These are phyloP conservation scores for Lepidochrysops patricia DNA, from an alignment of 2,888 invertebrate species.

Conservation along the genomic window DNA sequence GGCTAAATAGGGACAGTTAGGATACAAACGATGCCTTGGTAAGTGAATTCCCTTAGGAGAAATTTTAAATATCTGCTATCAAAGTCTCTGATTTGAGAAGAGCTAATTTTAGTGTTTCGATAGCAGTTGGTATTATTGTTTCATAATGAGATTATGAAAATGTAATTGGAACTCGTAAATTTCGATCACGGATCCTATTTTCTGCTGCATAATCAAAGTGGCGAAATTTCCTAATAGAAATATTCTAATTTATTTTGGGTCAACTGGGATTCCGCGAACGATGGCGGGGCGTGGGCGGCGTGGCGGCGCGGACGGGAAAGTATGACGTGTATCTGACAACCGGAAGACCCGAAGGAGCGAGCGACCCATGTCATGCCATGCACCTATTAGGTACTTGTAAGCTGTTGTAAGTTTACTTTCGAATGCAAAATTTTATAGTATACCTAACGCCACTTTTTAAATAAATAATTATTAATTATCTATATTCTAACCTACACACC, in stretches of 20 bases:
- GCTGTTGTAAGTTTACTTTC: too few species aligned
- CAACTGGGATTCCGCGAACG: not conserved
- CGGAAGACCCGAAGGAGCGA: not conserved
- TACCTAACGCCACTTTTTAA: too few species aligned
- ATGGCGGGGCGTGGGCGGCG: not conserved
- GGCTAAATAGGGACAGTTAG: too few species aligned
- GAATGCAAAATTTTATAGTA: too few species aligned
- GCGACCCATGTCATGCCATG: not conserved
- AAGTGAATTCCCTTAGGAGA: too few species aligned
- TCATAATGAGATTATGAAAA: not conserved
- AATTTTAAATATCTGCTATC: too few species aligned
- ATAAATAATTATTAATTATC: too few species aligned
- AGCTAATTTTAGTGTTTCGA: too few species aligned
- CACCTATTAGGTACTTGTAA: not conserved
- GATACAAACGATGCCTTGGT: too few species aligned
- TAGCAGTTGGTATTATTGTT: not conserved
- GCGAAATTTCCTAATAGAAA: not conserved
- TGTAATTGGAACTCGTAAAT: not conserved
- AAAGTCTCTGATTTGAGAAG: too few species aligned
- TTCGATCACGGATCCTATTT: not conserved
- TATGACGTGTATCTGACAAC: not conserved
- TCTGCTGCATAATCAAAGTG: not conserved
- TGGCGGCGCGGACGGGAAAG: not conserved
- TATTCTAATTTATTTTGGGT: conserved; percentile 6
- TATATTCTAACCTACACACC: too few species aligned